Base-by-base conservation (phyloP, 2,888 invertebrate genomes). In the Ormyrus pomaceus region DNA sequence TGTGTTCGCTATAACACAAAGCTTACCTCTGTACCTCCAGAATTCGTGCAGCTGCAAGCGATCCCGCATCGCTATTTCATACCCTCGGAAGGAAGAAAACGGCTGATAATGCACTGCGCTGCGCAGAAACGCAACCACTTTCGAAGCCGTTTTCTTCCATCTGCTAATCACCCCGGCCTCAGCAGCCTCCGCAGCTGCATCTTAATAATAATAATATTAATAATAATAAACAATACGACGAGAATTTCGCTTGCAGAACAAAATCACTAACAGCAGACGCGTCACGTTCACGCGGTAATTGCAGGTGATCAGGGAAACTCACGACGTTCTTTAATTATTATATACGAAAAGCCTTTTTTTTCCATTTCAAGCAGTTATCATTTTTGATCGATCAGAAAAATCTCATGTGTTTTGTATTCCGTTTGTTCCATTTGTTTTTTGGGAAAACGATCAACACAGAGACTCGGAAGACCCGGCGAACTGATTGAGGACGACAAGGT, bases 391-490 rank as follows among this genome's bases (percentile, higher is more conserved):
- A 46, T 61, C 50, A 34, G 50, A 11, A 58, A 13, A 51, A 64
- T 68, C 48, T 74, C 61, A 72, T 65, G 72, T 82, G 64, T 77
- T 56, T 77, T 34, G n/a, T 48, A 64, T 79, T 65, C 13, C 50
- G 62, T 51, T 59, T 59, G 9, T 79, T 82, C 72, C 79, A 79
- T 82, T 82, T 82, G 69, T 79, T 82, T 79, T 81, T 79, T 92
- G 92, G 93, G 93, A 93, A 93, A 92, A 93, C 93, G 93, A 92
- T 90, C 91, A 93, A 82, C 82, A 85, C 84, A 86, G 86, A 85
- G 93, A 91, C 91, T 93, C 92, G 93, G 93, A 92, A 95, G 96
- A 91, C 95, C 95, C 91, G 96, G 96, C 92, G 95, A 94, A 94
- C 93, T 96, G 92, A 94, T 94, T 90, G 92, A 93, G 53, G 93